These are phyloP conservation scores for Sitophilus oryzae DNA, from an alignment of 1,140 invertebrate species.

Conservation along the genomic window DNA sequence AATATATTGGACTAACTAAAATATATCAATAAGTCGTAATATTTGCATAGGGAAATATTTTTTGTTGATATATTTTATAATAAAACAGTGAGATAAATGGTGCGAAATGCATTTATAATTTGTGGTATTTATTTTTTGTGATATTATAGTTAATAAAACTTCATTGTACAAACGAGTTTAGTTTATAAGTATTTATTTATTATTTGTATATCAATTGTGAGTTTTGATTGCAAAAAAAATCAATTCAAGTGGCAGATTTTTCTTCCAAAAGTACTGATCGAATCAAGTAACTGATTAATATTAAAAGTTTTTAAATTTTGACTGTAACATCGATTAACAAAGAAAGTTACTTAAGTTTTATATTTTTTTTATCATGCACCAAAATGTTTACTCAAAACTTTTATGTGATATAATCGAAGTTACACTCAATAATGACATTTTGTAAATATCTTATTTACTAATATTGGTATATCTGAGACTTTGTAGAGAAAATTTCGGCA, in stretches of 20 bases:
- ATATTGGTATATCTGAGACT: not conserved
- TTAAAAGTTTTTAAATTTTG: not conserved
- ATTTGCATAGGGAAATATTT: no score
- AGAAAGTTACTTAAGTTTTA: not conserved
- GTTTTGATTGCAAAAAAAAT: no score
- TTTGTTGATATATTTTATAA: not conserved
- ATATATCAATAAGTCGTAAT: no score
- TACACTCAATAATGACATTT: not conserved
- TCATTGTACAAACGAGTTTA: not conserved
- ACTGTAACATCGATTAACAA: not conserved
- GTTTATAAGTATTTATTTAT: not conserved
- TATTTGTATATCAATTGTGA: not conserved
- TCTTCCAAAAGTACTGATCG: no score
- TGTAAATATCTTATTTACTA: no score
- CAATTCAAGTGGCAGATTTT: no score
- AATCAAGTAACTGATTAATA: not conserved
- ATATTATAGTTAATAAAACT: not conserved
- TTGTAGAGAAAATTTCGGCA: not conserved
- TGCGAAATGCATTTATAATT: not conserved
- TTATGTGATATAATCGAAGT: constrained; percentile 1
- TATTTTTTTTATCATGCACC: not conserved
- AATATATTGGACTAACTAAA: no score
- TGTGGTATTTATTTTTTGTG: not conserved
- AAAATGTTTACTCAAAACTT: not conserved
- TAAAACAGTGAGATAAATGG: not conserved